A percentile compares a stretch with the other conserved stretches of the same genome.
Evolutionary conservation across 2,888 invertebrate species (phyloP).

Genomic region (Apantesis nais): DNA sequence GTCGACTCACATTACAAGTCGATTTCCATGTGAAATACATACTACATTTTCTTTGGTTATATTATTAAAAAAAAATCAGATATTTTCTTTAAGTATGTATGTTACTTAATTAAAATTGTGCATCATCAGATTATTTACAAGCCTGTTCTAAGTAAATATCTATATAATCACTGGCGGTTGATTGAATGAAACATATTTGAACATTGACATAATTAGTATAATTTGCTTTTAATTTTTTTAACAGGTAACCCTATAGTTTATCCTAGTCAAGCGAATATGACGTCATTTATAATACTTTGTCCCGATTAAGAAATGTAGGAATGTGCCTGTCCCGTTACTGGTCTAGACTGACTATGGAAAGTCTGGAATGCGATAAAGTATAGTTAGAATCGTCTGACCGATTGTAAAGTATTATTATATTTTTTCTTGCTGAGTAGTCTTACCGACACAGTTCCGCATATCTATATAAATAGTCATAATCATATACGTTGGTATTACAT

Average conservation of each 20-base stretch:
- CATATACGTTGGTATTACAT: neutral
- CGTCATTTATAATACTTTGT: neutral
- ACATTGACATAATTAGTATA: neutral
- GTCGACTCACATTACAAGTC: too few species aligned
- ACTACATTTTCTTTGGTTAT: too few species aligned
- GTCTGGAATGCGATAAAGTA: neutral
- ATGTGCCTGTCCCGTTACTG: neutral
- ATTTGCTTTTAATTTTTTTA: conserved; percentile 1
- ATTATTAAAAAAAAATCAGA: too few species aligned
- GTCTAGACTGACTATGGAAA: neutral
- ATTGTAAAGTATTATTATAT: neutral
- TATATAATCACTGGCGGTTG: neutral
- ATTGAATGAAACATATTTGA: neutral
- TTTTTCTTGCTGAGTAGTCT: neutral
- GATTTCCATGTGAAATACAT: too few species aligned
- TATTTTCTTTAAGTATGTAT: neutral
- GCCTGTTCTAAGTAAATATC: neutral
- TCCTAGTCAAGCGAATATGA: conserved; percentile 28
- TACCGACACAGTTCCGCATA: neutral
- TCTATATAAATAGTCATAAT: neutral
- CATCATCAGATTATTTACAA: neutral
- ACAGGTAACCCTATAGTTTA: conserved; percentile 5
- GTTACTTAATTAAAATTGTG: neutral
- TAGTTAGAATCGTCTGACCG: neutral
- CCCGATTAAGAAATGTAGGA: neutral